Base-by-base conservation (phyloP, 35 echinoderm and acorn worm genomes). In the Eucidaris tribuloides region DNA sequence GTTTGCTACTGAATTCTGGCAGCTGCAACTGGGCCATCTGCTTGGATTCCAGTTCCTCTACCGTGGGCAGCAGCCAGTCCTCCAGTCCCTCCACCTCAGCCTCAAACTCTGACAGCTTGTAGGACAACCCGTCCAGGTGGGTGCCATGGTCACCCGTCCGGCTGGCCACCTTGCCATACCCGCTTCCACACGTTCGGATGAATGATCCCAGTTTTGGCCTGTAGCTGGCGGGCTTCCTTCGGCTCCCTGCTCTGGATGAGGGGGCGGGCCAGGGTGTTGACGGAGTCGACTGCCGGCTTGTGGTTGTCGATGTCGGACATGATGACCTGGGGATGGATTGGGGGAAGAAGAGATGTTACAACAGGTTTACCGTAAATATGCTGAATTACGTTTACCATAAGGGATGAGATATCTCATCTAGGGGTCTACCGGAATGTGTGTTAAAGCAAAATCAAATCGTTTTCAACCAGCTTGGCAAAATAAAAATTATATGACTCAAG, bases 271-370 rank as follows among this genome's bases (percentile, higher is more conserved):
- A 65, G 62, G 17, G 71, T 83, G 56, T 89, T 93, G 49, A 99
- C 83, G 0, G 96, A 56, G 25, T 89, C 87, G 3, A 99, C 82
- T 1, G 82, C 70, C 0, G 96, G 87, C 36, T 83, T 82, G 83
- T 99, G 96, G 52, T 93, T 92, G 33, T 89, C 91, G 66, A 99
- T 99, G 83, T 99, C 96, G 0, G 93, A 74, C 65, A 83, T 79
- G 45, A 92, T 84, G 14, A 87, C 84, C 93, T 96, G 54, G 15
- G 61, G 15, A 18, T 32, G 25, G 37, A 64, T n/a, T 64, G 5
- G 36, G 15, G 5, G n/a, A 31, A 64, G 11, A 54, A 54, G n/a
- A n/a, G n/a, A n/a, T n/a, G n/a, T n/a, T n/a, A n/a, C n/a, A n/a
- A n/a, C n/a, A n/a, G n/a, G n/a, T n/a, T n/a, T n/a, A n/a, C n/a